Percentiles rank a stretch among this genome's conserved stretches.
Conservation (phyloP, 2,888 invertebrate species). For the Nemapogon koenigi region DNA sequence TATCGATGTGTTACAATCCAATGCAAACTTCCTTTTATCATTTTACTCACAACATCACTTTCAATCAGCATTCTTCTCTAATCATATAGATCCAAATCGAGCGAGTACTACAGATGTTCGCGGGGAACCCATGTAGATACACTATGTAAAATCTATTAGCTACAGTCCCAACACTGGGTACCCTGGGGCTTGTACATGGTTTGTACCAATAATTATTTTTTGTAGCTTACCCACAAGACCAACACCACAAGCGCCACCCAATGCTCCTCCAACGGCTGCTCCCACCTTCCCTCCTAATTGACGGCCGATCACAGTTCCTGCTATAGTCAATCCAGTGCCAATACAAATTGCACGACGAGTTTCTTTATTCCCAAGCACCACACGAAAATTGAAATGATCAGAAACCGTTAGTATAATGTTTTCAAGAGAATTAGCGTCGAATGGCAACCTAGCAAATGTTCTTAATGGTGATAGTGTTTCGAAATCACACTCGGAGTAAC, state of each 20-base stretch:
- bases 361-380: conserved; percentile 30
- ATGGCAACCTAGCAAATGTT: conserved; percentile 26
- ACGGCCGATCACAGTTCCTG: conserved; percentile 42
- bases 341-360: conserved; percentile 31
- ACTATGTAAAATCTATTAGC: too few species aligned
- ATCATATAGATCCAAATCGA: too few species aligned
- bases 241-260: conserved; percentile 48
- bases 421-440: conserved; percentile 36
- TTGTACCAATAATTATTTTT: neutral
- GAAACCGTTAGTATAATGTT: conserved; percentile 37
- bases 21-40: too few species aligned
- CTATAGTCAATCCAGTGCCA: conserved; percentile 40
- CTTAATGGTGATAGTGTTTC: neutral
- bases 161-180: neutral
- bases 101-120: too few species aligned
- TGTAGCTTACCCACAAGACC: conserved; percentile 40
- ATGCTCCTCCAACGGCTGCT: conserved; percentile 40
- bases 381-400: conserved; percentile 44
- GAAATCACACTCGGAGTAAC: too few species aligned
- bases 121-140: too few species aligned
- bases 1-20: too few species aligned
- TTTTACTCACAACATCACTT: too few species aligned
- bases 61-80: too few species aligned
- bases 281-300: conserved; percentile 48
- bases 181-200: neutral